Evolutionary conservation across 2,113 vertebrate genomes (phyloP), one percentile per base, ranked within the genome.

Genomic region (Redunca redunca): DNA sequence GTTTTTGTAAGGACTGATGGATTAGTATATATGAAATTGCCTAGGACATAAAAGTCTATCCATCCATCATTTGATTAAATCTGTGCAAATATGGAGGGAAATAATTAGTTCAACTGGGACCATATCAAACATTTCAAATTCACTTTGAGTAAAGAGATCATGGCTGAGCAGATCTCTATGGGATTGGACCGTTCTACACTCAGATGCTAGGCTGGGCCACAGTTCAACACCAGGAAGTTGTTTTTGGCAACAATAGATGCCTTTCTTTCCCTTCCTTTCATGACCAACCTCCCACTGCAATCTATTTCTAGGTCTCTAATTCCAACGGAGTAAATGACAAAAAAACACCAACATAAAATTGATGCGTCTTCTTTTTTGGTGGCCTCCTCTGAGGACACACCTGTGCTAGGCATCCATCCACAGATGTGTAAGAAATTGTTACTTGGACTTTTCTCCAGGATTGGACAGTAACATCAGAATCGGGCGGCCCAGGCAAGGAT

Each of bases 41-140:
- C 50, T 11, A 46, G 23, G 50, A 25, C 10, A 11, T 23, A 21
- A 17, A 40, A 36, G n/a, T 36, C n/a, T 28, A 33, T 19, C 50
- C 57, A 87, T 40, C 81, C 33, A 43, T 67, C n/a, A 21, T 14
- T 33, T 94, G 95, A 12, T 62, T 88, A 90, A 36, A 94, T 91
- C 57, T 36, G 5, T 74, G 19, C 33, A 80, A 50, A 5, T 77
- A 60, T 74, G 58, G 25, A 90, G 52, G 28, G 81, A 55, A 71
- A 50, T 17, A 53, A 92, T 60, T 78, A 40, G 21, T 60, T 74
- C 10, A 48, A 5, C 33, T 30, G 33, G 46, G 23, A 62, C 40
- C 40, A 3, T 36, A 89, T 26, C 55, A 43, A 50, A 43, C 23
- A 86, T 85, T 67, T 78, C 67, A 62, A 57, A 82, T 50, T 64